phyloP scores from a whole-genome alignment of 2,888 invertebrate species.

The Plagiodera versicolora region DNA sequence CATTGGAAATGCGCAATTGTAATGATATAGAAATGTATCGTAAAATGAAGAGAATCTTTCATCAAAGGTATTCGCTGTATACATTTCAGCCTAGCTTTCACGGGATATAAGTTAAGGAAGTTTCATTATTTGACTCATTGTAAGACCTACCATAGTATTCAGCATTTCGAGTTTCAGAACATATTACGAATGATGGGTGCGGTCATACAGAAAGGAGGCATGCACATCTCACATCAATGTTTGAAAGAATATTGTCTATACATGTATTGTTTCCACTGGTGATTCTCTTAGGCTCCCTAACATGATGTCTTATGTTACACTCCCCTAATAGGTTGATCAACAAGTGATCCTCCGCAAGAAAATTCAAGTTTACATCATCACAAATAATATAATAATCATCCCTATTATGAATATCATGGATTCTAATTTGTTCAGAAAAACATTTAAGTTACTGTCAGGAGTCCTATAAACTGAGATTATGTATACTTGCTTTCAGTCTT shows the following conservation, averaged over 20 bases:
- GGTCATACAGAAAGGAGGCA: slow-evolving; percentile 6
- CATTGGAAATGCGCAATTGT: too few species aligned
- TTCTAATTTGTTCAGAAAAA: slow-evolving; percentile 4
- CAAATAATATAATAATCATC: slow-evolving; percentile 8
- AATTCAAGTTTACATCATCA: slow-evolving; percentile 6
- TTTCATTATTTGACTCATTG: slow-evolving; percentile 6
- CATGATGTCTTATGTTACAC: slow-evolving; percentile 6
- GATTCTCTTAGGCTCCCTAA: slow-evolving; percentile 7
- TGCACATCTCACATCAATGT: slow-evolving; percentile 4
- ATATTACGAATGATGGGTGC: neutral
- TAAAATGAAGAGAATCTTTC: too few species aligned
- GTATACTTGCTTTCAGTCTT: too few species aligned
- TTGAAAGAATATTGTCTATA: slow-evolving; percentile 9
- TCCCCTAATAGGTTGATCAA: neutral
- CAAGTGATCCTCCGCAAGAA: slow-evolving; percentile 4
- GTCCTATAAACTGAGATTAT: too few species aligned
- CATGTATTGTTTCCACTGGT: slow-evolving; percentile 1
- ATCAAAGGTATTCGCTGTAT: slow-evolving; percentile 7
- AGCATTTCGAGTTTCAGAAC: neutral
- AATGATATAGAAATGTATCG: too few species aligned
- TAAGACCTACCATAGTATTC: neutral
- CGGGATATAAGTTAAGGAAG: neutral
- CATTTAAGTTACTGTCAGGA: slow-evolving; percentile 6
- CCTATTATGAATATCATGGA: slow-evolving; percentile 9
- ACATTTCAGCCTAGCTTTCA: slow-evolving; percentile 5